Evolutionary conservation across 2,888 invertebrate genomes (phyloP).

Genomic region (Agapetus fuscipes): DNA sequence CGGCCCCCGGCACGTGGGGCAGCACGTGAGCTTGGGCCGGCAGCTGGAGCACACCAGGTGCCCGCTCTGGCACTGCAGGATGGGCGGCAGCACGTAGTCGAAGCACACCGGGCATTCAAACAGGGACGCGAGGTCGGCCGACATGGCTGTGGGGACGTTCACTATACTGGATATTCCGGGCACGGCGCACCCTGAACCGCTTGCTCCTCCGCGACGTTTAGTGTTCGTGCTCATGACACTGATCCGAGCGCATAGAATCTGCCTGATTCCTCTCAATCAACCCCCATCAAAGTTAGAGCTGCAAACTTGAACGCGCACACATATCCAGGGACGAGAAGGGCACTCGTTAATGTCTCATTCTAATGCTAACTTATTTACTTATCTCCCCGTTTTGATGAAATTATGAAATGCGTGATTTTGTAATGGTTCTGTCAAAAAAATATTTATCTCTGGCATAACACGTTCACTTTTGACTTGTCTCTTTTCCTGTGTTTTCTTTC

Average conservation of each 20-base stretch:
- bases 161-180: conserved; percentile 10
- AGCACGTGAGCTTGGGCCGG: conserved; percentile 92
- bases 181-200: conserved; percentile 43
- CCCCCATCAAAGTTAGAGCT: background rate
- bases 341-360: no score
- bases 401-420: no score
- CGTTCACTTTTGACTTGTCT: background rate
- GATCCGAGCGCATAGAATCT: conserved; percentile 10
- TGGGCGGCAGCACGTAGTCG: conserved; percentile 98
- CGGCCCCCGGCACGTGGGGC: conserved; percentile 96
- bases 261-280: conserved; percentile 4
- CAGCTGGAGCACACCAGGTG: conserved; percentile 97
- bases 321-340: background rate
- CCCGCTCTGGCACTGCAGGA: conserved; percentile 97
- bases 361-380: no score
- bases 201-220: conserved; percentile 42
- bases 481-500: conserved; percentile 1
- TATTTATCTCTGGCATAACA: conserved; percentile 5
- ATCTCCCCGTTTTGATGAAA: no score
- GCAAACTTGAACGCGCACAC: background rate
- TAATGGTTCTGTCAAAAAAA: no score
- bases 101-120: conserved; percentile 98
- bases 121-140: conserved; percentile 80
- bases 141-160: conserved; percentile 48
- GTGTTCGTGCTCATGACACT: conserved; percentile 42